Conservation (phyloP, 2,888 invertebrate genomes). For the Lasioglossum zephyrum region DNA sequence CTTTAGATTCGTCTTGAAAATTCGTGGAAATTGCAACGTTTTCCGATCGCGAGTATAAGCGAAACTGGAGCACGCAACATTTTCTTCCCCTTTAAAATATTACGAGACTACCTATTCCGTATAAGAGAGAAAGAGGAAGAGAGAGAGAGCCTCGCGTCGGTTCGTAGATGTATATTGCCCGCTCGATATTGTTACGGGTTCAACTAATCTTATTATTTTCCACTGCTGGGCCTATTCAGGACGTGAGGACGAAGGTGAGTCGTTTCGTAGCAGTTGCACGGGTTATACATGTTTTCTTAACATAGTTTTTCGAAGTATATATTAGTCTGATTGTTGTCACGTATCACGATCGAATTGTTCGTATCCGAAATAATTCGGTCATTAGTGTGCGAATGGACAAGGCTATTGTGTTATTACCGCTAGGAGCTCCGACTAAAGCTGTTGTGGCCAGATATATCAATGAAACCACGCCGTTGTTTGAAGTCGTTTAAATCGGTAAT, state of each 20-base stretch:
- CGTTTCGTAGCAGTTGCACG: conserved; percentile 66
- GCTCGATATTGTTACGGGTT: conserved; percentile 70
- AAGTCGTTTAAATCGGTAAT: conserved; percentile 55
- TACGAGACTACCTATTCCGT: conserved; percentile 3
- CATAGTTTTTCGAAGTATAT: conserved; percentile 29
- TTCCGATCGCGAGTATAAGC: neutral
- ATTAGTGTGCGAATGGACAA: conserved; percentile 28
- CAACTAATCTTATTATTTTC: conserved; percentile 77
- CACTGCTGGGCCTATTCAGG: conserved; percentile 79
- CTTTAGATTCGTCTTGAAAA: neutral
- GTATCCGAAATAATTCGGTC: conserved; percentile 19
- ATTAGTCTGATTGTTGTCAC: conserved; percentile 22
- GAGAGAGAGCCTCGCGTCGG: neutral
- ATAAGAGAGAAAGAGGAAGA: neutral
- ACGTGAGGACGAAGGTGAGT: conserved; percentile 86
- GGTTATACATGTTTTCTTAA: conserved; percentile 48
- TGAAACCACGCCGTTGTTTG: conserved; percentile 52
- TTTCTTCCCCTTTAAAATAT: neutral
- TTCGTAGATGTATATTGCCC: conserved; percentile 38
- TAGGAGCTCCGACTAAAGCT: conserved; percentile 29
- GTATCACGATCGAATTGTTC: conserved; percentile 24
- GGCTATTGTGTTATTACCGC: conserved; percentile 26
- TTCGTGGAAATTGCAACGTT: neutral
- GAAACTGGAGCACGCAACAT: neutral
- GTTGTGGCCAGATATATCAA: conserved; percentile 33